These are phyloP conservation scores for Leptocoma aspasia DNA, from an alignment of 2,113 vertebrate species.

Conservation along the genomic window DNA sequence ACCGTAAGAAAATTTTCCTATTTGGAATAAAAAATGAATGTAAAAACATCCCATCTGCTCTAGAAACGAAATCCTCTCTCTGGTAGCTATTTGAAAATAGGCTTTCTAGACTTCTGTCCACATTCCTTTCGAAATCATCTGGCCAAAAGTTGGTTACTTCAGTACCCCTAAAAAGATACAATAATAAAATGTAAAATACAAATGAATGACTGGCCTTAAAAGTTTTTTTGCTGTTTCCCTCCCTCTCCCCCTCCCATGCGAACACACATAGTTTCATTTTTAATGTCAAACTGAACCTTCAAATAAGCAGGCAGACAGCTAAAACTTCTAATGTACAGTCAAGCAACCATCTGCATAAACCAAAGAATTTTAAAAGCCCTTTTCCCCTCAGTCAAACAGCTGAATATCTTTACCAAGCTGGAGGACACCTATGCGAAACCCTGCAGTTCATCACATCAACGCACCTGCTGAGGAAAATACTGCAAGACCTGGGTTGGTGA, in stretches of 20 bases:
- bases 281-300: neutral
- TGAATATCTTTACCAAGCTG: neutral
- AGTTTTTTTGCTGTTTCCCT: neutral
- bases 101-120: neutral
- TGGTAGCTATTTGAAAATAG: neutral
- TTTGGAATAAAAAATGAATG: neutral
- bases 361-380: neutral
- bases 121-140: neutral
- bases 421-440: neutral
- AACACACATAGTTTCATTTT: neutral
- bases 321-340: neutral
- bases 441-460: neutral
- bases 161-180: neutral
- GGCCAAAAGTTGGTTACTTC: neutral
- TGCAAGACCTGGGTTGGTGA: neutral
- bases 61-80: neutral
- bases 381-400: neutral
- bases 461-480: neutral
- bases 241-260: fast-evolving
- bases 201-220: neutral
- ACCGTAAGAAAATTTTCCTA: neutral
- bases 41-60: neutral
- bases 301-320: neutral
- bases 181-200: neutral
- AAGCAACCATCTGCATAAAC: neutral